These are phyloP conservation scores for Piscicola geometra DNA, from an alignment of 2,888 invertebrate genomes.

Conservation along the genomic window DNA sequence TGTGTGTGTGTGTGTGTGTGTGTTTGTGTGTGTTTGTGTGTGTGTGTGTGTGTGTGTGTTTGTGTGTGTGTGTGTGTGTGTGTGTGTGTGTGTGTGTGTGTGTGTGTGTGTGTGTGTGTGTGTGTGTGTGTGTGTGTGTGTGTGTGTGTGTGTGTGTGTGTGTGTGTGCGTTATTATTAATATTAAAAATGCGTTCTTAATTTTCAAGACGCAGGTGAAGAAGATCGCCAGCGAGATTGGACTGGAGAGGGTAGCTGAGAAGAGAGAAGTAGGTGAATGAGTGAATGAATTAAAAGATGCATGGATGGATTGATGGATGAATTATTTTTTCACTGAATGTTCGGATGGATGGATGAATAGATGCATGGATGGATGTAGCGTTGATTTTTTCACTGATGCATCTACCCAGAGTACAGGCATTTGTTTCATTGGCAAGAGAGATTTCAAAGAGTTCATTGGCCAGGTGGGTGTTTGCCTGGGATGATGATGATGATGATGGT, in stretches of 20 bases:
- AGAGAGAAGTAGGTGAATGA: slow-evolving; percentile 52
- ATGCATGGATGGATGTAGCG: background rate
- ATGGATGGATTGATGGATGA: background rate
- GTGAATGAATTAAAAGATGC: background rate
- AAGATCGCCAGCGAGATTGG: slow-evolving; percentile 69
- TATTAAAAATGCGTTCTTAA: too few species aligned
- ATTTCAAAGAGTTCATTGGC: slow-evolving; percentile 80
- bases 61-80: too few species aligned
- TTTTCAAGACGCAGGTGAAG: slow-evolving; percentile 75
- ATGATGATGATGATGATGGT: too few species aligned
- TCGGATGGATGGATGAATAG: background rate
- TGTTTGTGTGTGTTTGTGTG: too few species aligned
- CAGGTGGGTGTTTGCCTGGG: too few species aligned
- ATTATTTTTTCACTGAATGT: background rate
- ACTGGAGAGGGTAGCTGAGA: slow-evolving; percentile 50
- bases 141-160: background rate
- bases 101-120: too few species aligned
- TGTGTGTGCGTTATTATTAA: background rate
- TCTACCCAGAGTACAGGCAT: slow-evolving; percentile 74
- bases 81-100: too few species aligned
- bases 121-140: too few species aligned
- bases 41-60: too few species aligned
- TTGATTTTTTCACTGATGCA: slow-evolving; percentile 8
- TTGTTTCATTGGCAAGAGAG: slow-evolving; percentile 87
- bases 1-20: too few species aligned